These are phyloP conservation scores for Pseudomyrmex cubaensis DNA, from an alignment of 1,140 invertebrate genomes.

Conservation along the genomic window DNA sequence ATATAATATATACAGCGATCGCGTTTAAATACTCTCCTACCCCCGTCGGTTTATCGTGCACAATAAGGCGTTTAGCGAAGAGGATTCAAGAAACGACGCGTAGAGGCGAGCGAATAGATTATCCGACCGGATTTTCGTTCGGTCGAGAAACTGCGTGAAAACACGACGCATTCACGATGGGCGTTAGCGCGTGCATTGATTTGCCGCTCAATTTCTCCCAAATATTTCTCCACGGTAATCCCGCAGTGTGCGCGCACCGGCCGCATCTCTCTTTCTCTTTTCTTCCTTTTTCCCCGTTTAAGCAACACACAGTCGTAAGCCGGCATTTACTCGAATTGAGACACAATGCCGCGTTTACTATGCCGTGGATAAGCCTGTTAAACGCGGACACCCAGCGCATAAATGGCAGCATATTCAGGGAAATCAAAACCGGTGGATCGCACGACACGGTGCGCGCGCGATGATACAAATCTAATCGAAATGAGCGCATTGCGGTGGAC, in stretches of 20 bases:
- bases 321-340: constrained; percentile 72
- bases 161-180: constrained; percentile 66
- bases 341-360: constrained; percentile 62
- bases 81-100: constrained; percentile 42
- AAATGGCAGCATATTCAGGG: constrained; percentile 30
- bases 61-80: constrained; percentile 40
- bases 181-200: constrained; percentile 74
- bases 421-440: constrained; percentile 48
- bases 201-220: constrained; percentile 74
- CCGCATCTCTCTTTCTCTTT: constrained; percentile 2
- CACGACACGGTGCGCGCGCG: neutral
- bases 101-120: constrained; percentile 56
- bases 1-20: neutral
- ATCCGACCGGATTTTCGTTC: constrained; percentile 65
- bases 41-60: neutral
- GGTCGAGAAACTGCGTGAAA: constrained; percentile 61
- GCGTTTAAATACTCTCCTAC: neutral
- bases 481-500: neutral
- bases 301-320: constrained; percentile 55
- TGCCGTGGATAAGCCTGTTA: constrained; percentile 72
- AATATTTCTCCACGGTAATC: constrained; percentile 65
- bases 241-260: constrained; percentile 27
- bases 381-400: constrained; percentile 52
- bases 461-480: constrained; percentile 19
- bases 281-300: too few relatives aligned